phyloP scores from a whole-genome alignment of 2,113 vertebrate species.

The Oncorhynchus masou region DNA sequence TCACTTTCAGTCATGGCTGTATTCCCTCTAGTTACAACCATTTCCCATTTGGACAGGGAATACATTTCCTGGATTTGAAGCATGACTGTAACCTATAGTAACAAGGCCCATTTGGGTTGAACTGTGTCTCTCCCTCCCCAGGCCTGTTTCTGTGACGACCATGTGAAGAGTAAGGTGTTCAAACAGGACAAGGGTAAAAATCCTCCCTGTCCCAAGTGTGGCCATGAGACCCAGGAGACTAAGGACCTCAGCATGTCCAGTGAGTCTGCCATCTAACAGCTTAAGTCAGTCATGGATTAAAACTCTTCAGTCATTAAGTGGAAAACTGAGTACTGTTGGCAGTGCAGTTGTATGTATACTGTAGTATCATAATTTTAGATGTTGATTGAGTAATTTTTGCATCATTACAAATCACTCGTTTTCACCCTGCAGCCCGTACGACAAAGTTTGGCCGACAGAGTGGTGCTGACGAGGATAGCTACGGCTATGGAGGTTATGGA shows the following conservation, averaged over 20 bases:
- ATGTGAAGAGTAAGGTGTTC: conserved; percentile 95
- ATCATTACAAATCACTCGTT: too few species aligned
- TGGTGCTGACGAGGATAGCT: conserved; percentile 78
- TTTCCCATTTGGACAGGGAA: too few species aligned
- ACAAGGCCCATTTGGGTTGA: too few species aligned
- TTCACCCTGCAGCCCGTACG: conserved; percentile 79
- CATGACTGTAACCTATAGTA: too few species aligned
- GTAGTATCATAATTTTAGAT: neutral
- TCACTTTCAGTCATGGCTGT: too few species aligned
- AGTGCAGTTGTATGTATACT: too few species aligned
- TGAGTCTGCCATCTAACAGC: conserved; percentile 69
- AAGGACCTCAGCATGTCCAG: conserved; percentile 99
- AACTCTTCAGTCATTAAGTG: neutral
- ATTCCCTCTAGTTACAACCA: too few species aligned
- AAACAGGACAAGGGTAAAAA: conserved; percentile 96
- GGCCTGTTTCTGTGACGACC: conserved; percentile 96
- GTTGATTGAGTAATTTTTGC: too few species aligned
- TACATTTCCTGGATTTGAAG: too few species aligned
- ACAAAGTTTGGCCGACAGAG: conserved; percentile 92
- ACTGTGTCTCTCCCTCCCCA: conserved; percentile 49
- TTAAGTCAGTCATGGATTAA: neutral
- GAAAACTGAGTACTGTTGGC: too few species aligned
- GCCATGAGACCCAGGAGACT: conserved; percentile 96
- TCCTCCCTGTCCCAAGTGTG: conserved; percentile 95
- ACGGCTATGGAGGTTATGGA: conserved; percentile 79